These are phyloP conservation scores for Alsophila aescularia DNA, from an alignment of 2,888 invertebrate species.

Conservation along the genomic window DNA sequence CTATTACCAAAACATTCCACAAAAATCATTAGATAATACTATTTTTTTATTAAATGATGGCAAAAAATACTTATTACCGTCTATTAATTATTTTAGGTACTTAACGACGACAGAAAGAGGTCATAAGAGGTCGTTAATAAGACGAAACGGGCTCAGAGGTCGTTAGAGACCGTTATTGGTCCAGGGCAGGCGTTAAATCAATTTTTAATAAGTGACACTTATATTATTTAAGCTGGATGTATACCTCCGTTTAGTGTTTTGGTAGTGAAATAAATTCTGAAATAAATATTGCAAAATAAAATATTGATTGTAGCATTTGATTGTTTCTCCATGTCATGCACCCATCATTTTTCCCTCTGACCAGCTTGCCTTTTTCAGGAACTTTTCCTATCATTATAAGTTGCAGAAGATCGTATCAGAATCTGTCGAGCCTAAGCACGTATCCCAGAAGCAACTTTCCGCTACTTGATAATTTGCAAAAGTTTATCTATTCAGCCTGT, in stretches of 20 bases:
- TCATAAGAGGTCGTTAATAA: constrained; percentile 72
- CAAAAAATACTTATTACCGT: constrained; percentile 29
- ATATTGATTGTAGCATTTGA: neutral
- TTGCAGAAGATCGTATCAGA: too few species aligned
- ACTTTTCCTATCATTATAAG: too few species aligned
- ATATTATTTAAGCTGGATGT: constrained; percentile 20
- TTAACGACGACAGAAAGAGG: constrained; percentile 56
- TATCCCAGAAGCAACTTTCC: too few species aligned
- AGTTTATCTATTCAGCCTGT: too few species aligned
- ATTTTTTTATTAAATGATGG: neutral
- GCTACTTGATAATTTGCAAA: too few species aligned
- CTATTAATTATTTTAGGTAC: constrained; percentile 59
- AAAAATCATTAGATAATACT: neutral
- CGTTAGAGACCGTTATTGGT: constrained; percentile 64
- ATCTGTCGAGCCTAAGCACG: too few species aligned
- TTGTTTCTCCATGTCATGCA: too few species aligned
- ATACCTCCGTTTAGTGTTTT: neutral
- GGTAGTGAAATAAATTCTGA: neutral
- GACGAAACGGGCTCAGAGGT: constrained; percentile 59
- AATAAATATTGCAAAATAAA: neutral
- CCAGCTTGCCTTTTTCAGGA: too few species aligned
- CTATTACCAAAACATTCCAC: neutral
- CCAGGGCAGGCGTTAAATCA: constrained; percentile 57
- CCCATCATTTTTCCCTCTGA: too few species aligned
- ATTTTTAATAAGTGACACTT: constrained; percentile 54